phyloP scores from a whole-genome alignment of 2,113 vertebrate species.

The Lagopus muta region DNA sequence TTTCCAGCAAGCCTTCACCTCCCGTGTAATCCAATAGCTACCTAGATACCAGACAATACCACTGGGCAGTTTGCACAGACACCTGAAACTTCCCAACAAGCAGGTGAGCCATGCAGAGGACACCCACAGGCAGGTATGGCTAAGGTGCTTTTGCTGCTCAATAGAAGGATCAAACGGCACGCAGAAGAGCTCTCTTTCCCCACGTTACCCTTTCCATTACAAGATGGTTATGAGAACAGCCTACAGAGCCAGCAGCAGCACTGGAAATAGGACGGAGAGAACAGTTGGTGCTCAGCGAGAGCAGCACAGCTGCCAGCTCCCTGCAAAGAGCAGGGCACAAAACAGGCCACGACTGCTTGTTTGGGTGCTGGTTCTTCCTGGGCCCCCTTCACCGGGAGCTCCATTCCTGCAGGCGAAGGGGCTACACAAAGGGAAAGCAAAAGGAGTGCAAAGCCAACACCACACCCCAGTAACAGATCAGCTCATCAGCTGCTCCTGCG shows the following conservation, averaged over 20 bases:
- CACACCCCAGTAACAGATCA: accelerated
- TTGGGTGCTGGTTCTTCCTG: accelerated
- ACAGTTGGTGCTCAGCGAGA: not conserved
- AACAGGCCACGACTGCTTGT: not conserved
- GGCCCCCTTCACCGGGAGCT: not conserved
- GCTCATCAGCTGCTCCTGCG: accelerated
- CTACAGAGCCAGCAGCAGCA: accelerated
- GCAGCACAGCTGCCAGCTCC: not conserved
- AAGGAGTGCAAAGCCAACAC: not conserved
- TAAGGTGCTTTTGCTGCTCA: accelerated
- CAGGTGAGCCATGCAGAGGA: not conserved
- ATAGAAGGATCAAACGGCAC: not conserved
- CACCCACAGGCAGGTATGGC: not conserved
- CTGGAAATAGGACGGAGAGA: not conserved
- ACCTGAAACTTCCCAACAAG: not conserved
- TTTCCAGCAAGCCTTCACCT: not conserved
- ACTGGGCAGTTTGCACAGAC: not conserved
- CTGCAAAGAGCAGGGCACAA: not conserved
- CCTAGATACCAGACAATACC: not conserved
- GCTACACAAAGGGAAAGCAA: not conserved
- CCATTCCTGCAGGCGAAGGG: too few species aligned
- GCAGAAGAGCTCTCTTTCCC: not conserved
- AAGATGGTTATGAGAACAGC: accelerated
- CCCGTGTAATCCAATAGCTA: too few species aligned
- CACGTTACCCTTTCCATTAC: accelerated